phyloP scores from a whole-genome alignment of 2,888 invertebrate genomes.

The Chrysolina oricalcia region DNA sequence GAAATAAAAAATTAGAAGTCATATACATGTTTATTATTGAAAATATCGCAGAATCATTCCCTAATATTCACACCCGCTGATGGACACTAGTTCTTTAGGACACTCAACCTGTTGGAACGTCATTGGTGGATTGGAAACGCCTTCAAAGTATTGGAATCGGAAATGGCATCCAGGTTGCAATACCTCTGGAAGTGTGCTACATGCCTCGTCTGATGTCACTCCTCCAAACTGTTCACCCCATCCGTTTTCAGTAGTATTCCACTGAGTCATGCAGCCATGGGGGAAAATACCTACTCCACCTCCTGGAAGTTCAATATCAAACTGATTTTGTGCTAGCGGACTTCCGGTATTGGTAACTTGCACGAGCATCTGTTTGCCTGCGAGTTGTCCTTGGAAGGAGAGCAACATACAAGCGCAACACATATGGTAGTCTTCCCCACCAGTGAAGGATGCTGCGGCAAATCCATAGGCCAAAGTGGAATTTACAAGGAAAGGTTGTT shows the following conservation, averaged over 20 bases:
- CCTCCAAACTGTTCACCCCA: conserved; percentile 47
- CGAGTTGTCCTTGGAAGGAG: conserved; percentile 42
- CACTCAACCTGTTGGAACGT: conserved; percentile 50
- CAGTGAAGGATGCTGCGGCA: conserved; percentile 50
- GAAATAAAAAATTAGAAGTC: too few relatives aligned
- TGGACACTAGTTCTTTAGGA: conserved; percentile 41
- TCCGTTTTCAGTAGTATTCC: conserved; percentile 42
- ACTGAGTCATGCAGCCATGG: conserved; percentile 42
- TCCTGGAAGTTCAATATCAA: conserved; percentile 52
- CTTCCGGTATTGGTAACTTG: conserved; percentile 42
- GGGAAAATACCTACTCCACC: conserved; percentile 48
- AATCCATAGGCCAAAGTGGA: conserved; percentile 50
- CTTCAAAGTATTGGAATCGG: conserved; percentile 48
- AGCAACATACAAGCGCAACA: conserved; percentile 50
- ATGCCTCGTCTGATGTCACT: conserved; percentile 36
- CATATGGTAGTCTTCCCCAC: conserved; percentile 44
- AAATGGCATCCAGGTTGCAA: conserved; percentile 47
- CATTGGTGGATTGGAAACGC: conserved; percentile 41
- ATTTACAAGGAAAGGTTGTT: conserved; percentile 51
- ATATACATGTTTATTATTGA: too few relatives aligned
- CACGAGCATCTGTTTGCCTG: conserved; percentile 47
- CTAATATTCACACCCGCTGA: conserved; percentile 35
- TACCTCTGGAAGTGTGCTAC: conserved; percentile 37
- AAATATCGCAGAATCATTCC: background rate
- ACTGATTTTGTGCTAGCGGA: conserved; percentile 47